Evolutionary conservation across 2,113 vertebrate genomes (phyloP).

Genomic region (Anarrhichthys ocellatus): DNA sequence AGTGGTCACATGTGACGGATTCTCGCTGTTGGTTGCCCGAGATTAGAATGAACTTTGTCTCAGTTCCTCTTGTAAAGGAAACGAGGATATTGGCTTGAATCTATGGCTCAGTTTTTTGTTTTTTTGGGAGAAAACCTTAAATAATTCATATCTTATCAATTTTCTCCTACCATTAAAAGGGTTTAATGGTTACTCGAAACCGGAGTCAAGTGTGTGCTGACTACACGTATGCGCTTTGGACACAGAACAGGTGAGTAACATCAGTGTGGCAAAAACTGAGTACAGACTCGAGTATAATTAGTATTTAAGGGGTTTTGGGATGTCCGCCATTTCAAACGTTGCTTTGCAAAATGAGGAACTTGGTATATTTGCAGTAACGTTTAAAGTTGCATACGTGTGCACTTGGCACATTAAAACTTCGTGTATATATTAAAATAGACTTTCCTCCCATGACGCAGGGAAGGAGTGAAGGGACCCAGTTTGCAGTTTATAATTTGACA

Average conservation of each 20-base stretch:
- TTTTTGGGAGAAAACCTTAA: rapidly evolving
- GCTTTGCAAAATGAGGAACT: slow-evolving; percentile 11
- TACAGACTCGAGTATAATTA: too few relatives aligned
- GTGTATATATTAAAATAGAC: not conserved
- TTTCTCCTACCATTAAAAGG: rapidly evolving
- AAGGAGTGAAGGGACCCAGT: not conserved
- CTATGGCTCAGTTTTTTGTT: rapidly evolving
- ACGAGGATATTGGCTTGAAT: not conserved
- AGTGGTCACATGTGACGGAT: slow-evolving; percentile 67
- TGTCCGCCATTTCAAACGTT: rapidly evolving
- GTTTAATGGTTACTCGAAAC: too few relatives aligned
- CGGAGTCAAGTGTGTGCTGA: not conserved
- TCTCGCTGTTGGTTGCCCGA: slow-evolving; percentile 37
- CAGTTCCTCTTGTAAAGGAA: slow-evolving; percentile 51
- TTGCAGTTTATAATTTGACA: slow-evolving; percentile 11
- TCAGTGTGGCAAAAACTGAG: not conserved
- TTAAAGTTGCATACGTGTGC: not conserved
- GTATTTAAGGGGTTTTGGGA: not conserved
- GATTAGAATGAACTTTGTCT: slow-evolving; percentile 78
- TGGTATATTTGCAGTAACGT: rapidly evolving
- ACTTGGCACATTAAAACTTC: not conserved
- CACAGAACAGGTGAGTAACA: slow-evolving; percentile 52
- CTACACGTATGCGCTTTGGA: not conserved
- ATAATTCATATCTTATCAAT: rapidly evolving
- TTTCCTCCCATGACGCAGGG: slow-evolving; percentile 9